Base-by-base conservation (phyloP, 2,113 vertebrate species). In the Menidia beryllina region DNA sequence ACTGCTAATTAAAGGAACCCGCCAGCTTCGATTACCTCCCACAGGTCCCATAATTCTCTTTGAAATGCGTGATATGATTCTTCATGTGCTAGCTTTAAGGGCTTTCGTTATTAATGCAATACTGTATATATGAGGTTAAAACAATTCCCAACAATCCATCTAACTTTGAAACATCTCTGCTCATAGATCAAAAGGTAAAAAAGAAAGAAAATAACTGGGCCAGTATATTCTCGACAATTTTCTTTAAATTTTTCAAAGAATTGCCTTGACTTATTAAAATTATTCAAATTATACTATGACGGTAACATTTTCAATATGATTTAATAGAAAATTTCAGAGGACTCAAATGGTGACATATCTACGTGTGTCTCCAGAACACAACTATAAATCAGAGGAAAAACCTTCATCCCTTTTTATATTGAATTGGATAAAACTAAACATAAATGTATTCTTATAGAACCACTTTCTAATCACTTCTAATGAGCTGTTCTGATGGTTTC, bases 1-100 rank as follows among this genome's bases (percentile, higher is more conserved):
- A 53, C 66, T 66, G 49, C 65, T 89, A 92, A 90, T 91, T 86
- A 84, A 63, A 55, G 41, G 84, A 86, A 15, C 85, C 69, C 66
- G 71, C 69, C 76, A 73, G 69, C 52, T 82, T 81, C 82, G 87
- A 88, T 84, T 64, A 60, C 63, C 69, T 85, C 86, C 83, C 79
- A 60, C 51, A 38, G 81, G 83, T 72, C 74, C 69, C 50, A 14
- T 83, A 36, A 77, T 73, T 80, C 39, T 84, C 30, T 25, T 49
- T 68, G 63, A 83, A 77, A 81, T 52, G 69, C 77, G 85, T 84
- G 66, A 80, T 77, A 54, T 53, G 68, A 72, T 79, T 81, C 39
- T 73, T 86, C 64, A 80, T 53, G 69, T 68, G 64, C 59, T 57
- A 50, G 36, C 1, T 75, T 79, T 77, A 48, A 75, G 53, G 53